Evolutionary conservation across 2,113 vertebrate genomes (phyloP).

Genomic region (Colistium nudipinnis): DNA sequence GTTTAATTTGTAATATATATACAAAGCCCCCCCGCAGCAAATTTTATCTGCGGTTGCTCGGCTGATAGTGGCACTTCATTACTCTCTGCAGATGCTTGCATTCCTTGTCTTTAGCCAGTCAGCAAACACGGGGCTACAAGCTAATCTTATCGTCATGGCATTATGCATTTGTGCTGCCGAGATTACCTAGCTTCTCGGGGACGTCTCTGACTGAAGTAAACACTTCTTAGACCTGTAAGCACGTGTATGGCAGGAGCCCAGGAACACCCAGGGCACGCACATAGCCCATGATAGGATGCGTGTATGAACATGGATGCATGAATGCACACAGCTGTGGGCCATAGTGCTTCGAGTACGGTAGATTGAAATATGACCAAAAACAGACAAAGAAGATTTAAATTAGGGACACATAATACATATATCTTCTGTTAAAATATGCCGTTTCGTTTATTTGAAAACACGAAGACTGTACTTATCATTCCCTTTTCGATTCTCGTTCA

Average conservation of each 20-base stretch:
- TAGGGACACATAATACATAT: no score
- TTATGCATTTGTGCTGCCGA: constrained; percentile 69
- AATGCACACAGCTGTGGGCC: background rate
- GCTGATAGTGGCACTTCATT: constrained; percentile 67
- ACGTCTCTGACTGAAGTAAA: constrained; percentile 56
- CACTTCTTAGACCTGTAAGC: constrained; percentile 51
- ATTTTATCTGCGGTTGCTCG: constrained; percentile 60
- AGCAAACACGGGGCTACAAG: constrained; percentile 64
- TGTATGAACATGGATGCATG: background rate
- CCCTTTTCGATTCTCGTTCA: no score
- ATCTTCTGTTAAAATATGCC: background rate
- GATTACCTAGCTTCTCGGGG: constrained; percentile 70
- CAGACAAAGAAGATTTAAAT: constrained; percentile 23
- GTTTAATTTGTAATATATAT: constrained; percentile 79
- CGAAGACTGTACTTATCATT: no score
- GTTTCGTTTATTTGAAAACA: background rate
- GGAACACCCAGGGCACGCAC: constrained; percentile 2
- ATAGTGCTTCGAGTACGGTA: no score
- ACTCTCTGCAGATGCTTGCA: constrained; percentile 49
- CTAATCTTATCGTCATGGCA: constrained; percentile 73
- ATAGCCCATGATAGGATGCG: background rate
- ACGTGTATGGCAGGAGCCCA: background rate
- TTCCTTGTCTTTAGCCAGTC: constrained; percentile 62
- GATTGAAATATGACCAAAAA: no score
- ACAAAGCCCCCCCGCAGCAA: constrained; percentile 52